Conservation (phyloP, 2,888 invertebrate genomes). For the Drosophila paramelanica region DNA sequence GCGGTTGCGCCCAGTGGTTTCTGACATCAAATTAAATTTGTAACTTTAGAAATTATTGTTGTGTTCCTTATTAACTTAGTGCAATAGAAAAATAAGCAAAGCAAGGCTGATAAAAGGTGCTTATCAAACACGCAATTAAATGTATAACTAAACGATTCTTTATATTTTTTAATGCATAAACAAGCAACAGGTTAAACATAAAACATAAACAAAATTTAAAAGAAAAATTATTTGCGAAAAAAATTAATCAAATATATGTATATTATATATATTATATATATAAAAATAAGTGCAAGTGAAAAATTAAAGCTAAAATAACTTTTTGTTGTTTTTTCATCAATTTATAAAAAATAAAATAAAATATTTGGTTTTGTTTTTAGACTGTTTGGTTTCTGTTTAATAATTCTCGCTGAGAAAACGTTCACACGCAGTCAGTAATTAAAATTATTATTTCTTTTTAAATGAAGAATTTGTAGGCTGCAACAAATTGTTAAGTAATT, state of each 20-base stretch:
- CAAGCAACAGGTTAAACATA: neutral
- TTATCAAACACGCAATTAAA: neutral
- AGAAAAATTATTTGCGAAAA: no score
- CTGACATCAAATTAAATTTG: neutral
- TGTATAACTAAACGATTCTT: neutral
- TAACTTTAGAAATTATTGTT: neutral
- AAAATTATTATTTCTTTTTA: neutral
- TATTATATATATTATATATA: no score
- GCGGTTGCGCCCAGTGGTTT: slow-evolving; percentile 38
- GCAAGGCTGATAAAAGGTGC: slow-evolving; percentile 1
- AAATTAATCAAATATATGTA: no score
- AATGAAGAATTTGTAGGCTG: neutral
- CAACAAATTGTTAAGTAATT: slow-evolving; percentile 17
- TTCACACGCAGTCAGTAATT: slow-evolving; percentile 1
- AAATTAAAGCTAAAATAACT: no score
- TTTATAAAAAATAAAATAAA: neutral
- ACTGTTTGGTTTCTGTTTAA: neutral
- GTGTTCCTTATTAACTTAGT: neutral
- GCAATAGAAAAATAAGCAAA: neutral
- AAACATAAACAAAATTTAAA: no score
- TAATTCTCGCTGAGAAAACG: neutral
- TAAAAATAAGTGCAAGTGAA: no score
- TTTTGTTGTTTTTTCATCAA: no score
- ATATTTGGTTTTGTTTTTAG: neutral
- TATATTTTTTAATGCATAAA: neutral